Evolutionary conservation across 2,113 vertebrate genomes (phyloP).

Genomic region (Elephas maximus): DNA sequence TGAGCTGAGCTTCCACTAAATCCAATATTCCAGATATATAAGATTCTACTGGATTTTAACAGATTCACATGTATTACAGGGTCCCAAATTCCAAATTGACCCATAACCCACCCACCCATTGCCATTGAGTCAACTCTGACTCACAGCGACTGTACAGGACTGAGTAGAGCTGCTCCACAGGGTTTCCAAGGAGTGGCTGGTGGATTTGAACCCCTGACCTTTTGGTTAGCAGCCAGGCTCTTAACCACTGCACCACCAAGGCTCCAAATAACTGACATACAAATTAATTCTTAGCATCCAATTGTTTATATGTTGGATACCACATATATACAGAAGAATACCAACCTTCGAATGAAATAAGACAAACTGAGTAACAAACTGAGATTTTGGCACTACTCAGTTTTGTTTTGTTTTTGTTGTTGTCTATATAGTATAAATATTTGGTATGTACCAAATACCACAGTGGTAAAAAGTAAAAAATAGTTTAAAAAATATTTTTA

Average conservation of each 20-base stretch:
- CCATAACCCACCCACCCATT: too few relatives aligned
- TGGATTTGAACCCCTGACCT: too few relatives aligned
- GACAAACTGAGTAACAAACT: not conserved
- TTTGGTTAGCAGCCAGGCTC: too few relatives aligned
- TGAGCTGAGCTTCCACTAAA: not conserved
- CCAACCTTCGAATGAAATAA: constrained; percentile 37
- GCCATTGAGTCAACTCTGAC: too few relatives aligned
- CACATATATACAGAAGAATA: constrained; percentile 13
- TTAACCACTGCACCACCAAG: too few relatives aligned
- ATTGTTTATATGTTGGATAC: not conserved
- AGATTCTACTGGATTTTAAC: not conserved
- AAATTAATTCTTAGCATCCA: constrained; percentile 19
- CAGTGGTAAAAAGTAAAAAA: not conserved
- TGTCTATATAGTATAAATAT: not conserved
- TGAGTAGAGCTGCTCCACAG: too few relatives aligned
- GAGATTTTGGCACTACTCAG: not conserved
- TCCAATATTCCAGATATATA: not conserved
- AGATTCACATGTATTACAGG: not conserved
- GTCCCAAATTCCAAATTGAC: not conserved
- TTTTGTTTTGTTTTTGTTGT: not conserved
- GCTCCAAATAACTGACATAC: not conserved
- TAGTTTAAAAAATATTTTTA: not conserved
- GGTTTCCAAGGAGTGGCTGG: too few relatives aligned
- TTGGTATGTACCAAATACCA: not conserved
- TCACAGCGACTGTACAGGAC: too few relatives aligned